Conservation (phyloP, 2,888 invertebrate species). For the Eilema griseolum region DNA sequence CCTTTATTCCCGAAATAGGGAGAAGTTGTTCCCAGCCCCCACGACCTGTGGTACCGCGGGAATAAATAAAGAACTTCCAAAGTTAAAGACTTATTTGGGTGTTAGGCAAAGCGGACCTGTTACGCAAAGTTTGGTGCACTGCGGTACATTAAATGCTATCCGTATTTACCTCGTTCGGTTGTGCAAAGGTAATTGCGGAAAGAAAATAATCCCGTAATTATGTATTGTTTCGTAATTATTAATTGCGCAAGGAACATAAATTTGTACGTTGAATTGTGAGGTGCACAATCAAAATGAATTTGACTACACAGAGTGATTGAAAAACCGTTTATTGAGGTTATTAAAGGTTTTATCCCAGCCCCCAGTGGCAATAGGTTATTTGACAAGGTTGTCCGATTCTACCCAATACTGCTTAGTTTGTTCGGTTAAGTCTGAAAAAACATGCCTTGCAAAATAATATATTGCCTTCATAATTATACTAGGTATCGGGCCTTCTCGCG, state of each 20-base stretch:
- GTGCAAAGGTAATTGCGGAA: not conserved
- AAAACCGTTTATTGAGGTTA: not conserved
- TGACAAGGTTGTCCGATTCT: too few species aligned
- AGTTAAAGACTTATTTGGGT: constrained; percentile 22
- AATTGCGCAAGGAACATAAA: not conserved
- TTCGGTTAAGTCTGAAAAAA: too few species aligned
- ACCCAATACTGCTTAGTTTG: too few species aligned
- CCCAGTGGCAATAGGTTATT: too few species aligned
- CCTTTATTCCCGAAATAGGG: constrained; percentile 36
- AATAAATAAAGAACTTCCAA: constrained; percentile 20
- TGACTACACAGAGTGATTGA: not conserved
- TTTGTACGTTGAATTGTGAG: not conserved
- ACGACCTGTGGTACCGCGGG: constrained; percentile 26
- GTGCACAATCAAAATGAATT: not conserved
- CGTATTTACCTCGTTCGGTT: constrained; percentile 5
- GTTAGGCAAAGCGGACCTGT: constrained; percentile 14
- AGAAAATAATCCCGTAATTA: not conserved
- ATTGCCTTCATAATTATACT: too few species aligned
- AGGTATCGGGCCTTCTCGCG: too few species aligned
- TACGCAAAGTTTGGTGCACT: constrained; percentile 11
- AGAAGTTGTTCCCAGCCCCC: constrained; percentile 20
- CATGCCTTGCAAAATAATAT: too few species aligned
- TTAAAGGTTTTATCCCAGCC: not conserved
- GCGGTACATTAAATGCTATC: constrained; percentile 7
- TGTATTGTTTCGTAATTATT: not conserved